Evolutionary conservation across 2,888 invertebrate species (phyloP), one percentile per base, ranked within the genome.

Genomic region (Protonemura montana): DNA sequence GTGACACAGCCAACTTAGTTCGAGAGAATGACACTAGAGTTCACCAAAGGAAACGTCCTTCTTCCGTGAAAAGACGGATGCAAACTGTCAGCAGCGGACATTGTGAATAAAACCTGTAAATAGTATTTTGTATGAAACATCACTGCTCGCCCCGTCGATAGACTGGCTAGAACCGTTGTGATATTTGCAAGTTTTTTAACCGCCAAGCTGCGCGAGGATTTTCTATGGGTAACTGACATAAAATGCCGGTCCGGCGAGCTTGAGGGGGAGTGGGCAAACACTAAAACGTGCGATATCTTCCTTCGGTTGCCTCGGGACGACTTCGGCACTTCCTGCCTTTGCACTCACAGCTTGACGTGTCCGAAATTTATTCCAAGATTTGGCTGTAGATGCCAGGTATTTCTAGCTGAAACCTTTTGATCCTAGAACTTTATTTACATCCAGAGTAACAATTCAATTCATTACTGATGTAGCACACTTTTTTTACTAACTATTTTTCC

Each of bases 1-100:
- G 59, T 21, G 1, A 10, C 59, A 59, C 13, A 21, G 59, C 59
- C 59, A 21, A 59, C 13, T 59, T 59, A 59, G 59, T 59, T 21
- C 59, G 59, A 59, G 59, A 59, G 59, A 59, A 59, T 59, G 59
- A 21, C 59, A 59, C 59, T 59, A 59, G 59, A 59, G 59, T 59
- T 59, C 13, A 59, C 59, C 59, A 59, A 59, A 59, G 59, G 59
- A 59, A 59, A 59, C 59, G 59, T 59, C 59, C 59, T 59, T 59
- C 59, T 59, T 59, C 59, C 59, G 59, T 13, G 59, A 59, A 13
- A 10, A 10, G 16, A 21, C 59, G 59, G 59, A 59, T 59, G 2
- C 1, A 59, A 59, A 59, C 13, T 59, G 59, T 59, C 59, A 13
- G 59, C 59, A 21, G 21, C 59, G 59, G 59, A 59, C 13, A 59